Percentiles rank a stretch among this genome's conserved stretches.
These are phyloP conservation scores for Macquaria australasica DNA, from an alignment of 2,113 vertebrate genomes.

Conservation along the genomic window DNA sequence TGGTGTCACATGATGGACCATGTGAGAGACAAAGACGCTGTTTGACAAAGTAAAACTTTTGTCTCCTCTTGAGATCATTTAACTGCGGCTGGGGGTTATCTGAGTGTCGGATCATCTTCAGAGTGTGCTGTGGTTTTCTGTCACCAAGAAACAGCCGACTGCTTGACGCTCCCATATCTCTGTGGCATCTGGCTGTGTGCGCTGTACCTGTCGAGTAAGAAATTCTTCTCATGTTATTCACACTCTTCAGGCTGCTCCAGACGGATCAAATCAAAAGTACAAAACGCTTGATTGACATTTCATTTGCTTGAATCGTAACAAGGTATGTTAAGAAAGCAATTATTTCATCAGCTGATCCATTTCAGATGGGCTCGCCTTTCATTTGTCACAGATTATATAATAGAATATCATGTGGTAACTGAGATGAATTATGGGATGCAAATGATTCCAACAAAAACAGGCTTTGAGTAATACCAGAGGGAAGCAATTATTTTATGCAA, in stretches of 20 bases:
- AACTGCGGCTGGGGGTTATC: slow-evolving; percentile 52
- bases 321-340: neutral
- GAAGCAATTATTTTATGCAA: neutral
- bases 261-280: neutral
- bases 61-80: neutral
- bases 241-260: neutral
- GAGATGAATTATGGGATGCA: neutral
- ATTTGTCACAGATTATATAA: neutral
- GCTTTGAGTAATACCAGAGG: too few species aligned
- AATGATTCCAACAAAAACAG: too few species aligned
- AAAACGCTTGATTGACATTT: neutral
- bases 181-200: slow-evolving; percentile 36
- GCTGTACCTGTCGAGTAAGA: slow-evolving; percentile 2
- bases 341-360: neutral
- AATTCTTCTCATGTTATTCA: slow-evolving; percentile 52
- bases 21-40: slow-evolving; percentile 48
- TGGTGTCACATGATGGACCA: slow-evolving; percentile 16
- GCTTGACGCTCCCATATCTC: slow-evolving; percentile 52
- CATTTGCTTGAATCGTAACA: neutral
- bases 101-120: slow-evolving; percentile 15
- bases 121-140: slow-evolving; percentile 6
- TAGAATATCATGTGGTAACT: neutral
- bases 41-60: slow-evolving; percentile 19
- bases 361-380: neutral
- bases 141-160: slow-evolving; percentile 8